A percentile compares a stretch with the other conserved stretches of the same genome.
phyloP scores from a whole-genome alignment of 2,888 invertebrate species.

The Toxonevra muliebris region DNA sequence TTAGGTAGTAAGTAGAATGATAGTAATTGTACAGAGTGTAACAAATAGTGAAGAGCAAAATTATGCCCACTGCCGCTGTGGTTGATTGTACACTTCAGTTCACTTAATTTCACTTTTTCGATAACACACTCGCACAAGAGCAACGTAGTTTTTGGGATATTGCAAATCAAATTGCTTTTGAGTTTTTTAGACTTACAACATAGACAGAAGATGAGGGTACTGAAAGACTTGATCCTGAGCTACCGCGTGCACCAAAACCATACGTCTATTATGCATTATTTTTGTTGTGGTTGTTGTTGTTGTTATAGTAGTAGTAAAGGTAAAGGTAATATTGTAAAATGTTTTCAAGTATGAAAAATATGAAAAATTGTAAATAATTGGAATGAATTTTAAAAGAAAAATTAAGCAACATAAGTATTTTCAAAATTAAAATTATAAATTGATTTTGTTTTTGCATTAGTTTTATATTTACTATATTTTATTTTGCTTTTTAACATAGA shows the following conservation, averaged over 20 bases:
- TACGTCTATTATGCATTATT: constrained; percentile 65
- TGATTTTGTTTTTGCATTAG: too few relatives aligned
- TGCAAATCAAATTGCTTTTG: constrained; percentile 38
- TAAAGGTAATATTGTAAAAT: not conserved
- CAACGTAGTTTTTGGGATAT: not conserved
- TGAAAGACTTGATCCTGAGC: constrained; percentile 84
- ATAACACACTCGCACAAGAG: constrained; percentile 39
- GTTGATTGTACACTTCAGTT: constrained; percentile 15
- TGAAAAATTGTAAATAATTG: constrained; percentile 1
- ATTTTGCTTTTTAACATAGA: too few relatives aligned
- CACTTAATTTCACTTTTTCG: not conserved
- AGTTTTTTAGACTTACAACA: constrained; percentile 71
- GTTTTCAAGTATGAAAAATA: not conserved
- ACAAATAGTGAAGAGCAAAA: constrained; percentile 1
- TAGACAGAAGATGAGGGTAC: constrained; percentile 79
- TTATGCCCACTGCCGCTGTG: not conserved
- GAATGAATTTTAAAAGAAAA: not conserved
- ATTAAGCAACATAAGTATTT: not conserved
- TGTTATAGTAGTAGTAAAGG: too few relatives aligned
- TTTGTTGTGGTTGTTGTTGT: constrained; percentile 26
- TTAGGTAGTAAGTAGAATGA: constrained; percentile 6
- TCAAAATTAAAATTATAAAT: not conserved
- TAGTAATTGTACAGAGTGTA: constrained; percentile 18
- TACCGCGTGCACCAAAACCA: constrained; percentile 74
- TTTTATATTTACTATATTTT: too few relatives aligned